phyloP scores from a whole-genome alignment of 2,888 invertebrate species.

The Chrysina gloriosa region DNA sequence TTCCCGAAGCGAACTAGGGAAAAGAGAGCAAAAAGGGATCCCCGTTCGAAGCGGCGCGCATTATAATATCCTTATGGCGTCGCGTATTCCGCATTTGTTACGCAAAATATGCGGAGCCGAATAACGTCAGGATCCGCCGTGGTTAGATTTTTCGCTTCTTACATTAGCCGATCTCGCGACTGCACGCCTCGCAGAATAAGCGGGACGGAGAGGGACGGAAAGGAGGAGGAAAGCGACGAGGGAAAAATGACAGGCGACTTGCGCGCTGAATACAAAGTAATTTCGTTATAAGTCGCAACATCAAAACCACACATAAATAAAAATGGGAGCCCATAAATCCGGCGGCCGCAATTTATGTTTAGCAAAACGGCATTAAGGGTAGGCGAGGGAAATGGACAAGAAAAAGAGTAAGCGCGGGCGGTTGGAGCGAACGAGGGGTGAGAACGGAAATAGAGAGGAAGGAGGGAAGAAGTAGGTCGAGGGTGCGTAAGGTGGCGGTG shows the following conservation, averaged over 20 bases:
- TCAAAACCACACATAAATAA: constrained; percentile 32
- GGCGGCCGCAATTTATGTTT: constrained; percentile 30
- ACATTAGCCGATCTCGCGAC: neutral
- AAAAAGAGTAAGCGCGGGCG: neutral
- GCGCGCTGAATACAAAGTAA: constrained; percentile 29
- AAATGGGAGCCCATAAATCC: constrained; percentile 23
- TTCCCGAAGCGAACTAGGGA: neutral
- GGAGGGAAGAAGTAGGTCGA: neutral
- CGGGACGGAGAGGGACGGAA: too few relatives aligned
- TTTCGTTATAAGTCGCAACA: constrained; percentile 30
- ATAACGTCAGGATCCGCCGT: constrained; percentile 4
- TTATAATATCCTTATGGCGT: constrained; percentile 10
- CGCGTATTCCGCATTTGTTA: constrained; percentile 27
- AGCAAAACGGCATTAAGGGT: constrained; percentile 31
- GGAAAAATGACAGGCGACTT: constrained; percentile 15
- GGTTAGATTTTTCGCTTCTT: neutral
- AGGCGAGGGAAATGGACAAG: constrained; percentile 12
- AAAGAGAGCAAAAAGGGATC: too few relatives aligned
- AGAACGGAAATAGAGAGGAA: neutral
- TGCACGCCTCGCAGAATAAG: neutral
- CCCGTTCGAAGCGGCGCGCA: too few relatives aligned
- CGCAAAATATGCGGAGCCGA: constrained; percentile 6
- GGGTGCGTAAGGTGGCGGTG: too few relatives aligned
- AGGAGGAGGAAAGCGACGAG: too few relatives aligned
- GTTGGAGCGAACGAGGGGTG: neutral